Evolutionary conservation across 2,888 invertebrate species (phyloP).

Genomic region (Prosapia bicincta): DNA sequence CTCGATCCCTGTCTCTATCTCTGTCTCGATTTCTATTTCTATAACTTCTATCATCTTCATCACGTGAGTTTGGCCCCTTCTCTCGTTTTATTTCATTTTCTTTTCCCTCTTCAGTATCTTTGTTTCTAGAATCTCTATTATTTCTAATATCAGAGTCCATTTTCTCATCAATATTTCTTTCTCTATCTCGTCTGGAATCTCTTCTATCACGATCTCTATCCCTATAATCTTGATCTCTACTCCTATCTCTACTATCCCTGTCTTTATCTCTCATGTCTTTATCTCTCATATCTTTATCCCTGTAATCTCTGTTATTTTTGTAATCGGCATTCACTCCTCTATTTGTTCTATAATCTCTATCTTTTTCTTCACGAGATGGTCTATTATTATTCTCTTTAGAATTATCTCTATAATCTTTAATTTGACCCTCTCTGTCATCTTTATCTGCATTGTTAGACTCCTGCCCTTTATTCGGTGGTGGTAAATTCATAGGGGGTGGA

Average conservation of each 20-base stretch:
- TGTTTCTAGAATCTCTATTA: conserved; percentile 35
- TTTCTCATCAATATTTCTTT: conserved; percentile 36
- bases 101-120: conserved; percentile 42
- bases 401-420: conserved; percentile 33
- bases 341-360: conserved; percentile 42
- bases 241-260: conserved; percentile 41
- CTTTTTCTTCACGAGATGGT: conserved; percentile 43
- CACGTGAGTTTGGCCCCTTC: conserved; percentile 40
- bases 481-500: conserved; percentile 17
- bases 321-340: conserved; percentile 39
- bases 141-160: conserved; percentile 16
- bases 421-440: conserved; percentile 24
- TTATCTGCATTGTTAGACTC: conserved; percentile 14
- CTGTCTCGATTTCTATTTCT: conserved; percentile 36
- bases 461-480: conserved; percentile 17
- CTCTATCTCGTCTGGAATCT: conserved; percentile 41
- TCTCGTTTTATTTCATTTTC: conserved; percentile 42
- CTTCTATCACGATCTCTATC: conserved; percentile 40
- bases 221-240: conserved; percentile 36
- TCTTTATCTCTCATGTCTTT: conserved; percentile 12
- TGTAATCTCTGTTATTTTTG: conserved; percentile 40
- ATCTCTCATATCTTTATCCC: conserved; percentile 35
- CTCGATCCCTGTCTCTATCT: conserved; percentile 34
- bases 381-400: conserved; percentile 40
- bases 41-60: conserved; percentile 33